phyloP scores from a whole-genome alignment of 30 jellyfish, hydroid and myxozoan species.

The Turritopsis dohrnii region DNA sequence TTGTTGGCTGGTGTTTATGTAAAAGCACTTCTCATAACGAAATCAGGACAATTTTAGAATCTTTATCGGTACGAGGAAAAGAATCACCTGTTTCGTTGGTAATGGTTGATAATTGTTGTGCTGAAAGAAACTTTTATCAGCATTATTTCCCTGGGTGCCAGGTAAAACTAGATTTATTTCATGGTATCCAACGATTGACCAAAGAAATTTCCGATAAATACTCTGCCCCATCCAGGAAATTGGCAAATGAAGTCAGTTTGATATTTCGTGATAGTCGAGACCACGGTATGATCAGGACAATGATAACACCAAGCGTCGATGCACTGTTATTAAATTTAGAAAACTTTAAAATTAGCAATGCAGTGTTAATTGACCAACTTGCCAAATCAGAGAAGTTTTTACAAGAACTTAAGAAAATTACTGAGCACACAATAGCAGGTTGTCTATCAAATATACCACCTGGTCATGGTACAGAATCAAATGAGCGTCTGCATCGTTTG shows the following conservation, averaged over 20 bases:
- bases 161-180: slow-evolving; percentile 17
- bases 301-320: background rate
- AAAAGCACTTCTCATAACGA: background rate
- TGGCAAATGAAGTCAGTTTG: slow-evolving; percentile 5
- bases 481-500: background rate
- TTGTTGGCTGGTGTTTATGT: slow-evolving; percentile 3
- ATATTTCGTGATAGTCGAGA: slow-evolving; percentile 11
- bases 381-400: background rate
- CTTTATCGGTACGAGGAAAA: background rate
- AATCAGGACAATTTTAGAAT: background rate
- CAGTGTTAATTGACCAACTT: too few relatives aligned
- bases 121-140: background rate
- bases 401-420: background rate
- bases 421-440: background rate
- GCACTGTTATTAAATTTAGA: background rate
- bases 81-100: background rate
- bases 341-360: background rate
- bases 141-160: background rate
- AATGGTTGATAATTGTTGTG: background rate
- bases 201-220: background rate
- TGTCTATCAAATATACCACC: slow-evolving; percentile 17
- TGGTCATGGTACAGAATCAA: slow-evolving; percentile 25
- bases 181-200: slow-evolving; percentile 24
- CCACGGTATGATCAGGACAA: background rate
- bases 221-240: too few relatives aligned